Conservation (phyloP, 1,140 invertebrate species). For the Diploscapter pachys region DNA sequence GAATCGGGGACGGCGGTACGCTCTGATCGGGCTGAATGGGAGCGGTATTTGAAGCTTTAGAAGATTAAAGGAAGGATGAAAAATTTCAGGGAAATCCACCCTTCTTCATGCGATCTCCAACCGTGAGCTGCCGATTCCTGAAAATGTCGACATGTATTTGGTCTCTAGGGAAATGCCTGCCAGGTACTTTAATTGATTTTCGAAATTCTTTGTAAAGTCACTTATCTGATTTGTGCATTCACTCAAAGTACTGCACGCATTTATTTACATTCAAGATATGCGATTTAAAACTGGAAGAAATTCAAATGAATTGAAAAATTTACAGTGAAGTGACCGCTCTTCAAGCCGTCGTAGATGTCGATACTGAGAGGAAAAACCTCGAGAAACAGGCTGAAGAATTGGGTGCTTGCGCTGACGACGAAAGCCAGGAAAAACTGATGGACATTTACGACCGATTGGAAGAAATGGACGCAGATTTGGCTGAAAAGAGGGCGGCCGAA, state of each 20-base stretch:
- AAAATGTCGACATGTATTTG: constrained; percentile 96
- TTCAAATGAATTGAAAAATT: too few relatives aligned
- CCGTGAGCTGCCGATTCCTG: constrained; percentile 89
- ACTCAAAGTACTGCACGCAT: too few relatives aligned
- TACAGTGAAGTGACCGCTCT: constrained; percentile 76
- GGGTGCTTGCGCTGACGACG: constrained; percentile 80
- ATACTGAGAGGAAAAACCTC: constrained; percentile 83
- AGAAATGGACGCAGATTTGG: constrained; percentile 90
- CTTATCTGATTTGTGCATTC: too few relatives aligned
- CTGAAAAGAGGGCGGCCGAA: constrained; percentile 84
- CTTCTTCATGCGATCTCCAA: constrained; percentile 83
- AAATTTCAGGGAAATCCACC: constrained; percentile 77
- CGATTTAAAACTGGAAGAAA: too few relatives aligned
- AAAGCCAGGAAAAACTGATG: constrained; percentile 88
- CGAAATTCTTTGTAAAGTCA: too few relatives aligned
- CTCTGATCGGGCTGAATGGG: constrained; percentile 90
- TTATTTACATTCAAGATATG: too few relatives aligned
- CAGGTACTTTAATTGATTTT: constrained; percentile 53
- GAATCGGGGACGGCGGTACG: constrained; percentile 92
- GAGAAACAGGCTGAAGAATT: constrained; percentile 89
- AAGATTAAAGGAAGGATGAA: background rate
- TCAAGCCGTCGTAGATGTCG: constrained; percentile 95
- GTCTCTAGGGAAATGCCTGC: constrained; percentile 93
- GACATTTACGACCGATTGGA: constrained; percentile 96
- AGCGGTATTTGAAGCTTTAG: constrained; percentile 69